phyloP scores from a whole-genome alignment of 2,113 vertebrate species.

The Hippocampus zosterae region DNA sequence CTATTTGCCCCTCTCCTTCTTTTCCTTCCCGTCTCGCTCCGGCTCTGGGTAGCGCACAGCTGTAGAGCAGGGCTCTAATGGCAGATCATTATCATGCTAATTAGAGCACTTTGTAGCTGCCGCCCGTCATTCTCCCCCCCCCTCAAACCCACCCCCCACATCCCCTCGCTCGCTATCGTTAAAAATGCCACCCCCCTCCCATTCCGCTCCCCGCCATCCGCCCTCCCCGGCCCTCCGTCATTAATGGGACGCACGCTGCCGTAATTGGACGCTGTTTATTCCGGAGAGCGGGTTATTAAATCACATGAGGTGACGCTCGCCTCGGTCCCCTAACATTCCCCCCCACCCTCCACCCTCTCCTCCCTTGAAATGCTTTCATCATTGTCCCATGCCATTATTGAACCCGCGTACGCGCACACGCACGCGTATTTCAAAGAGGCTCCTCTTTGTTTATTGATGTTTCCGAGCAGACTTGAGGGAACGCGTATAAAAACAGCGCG shows the following conservation, averaged over 20 bases:
- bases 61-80: slow-evolving; percentile 73
- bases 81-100: slow-evolving; percentile 78
- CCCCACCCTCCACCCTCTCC: slow-evolving; percentile 14
- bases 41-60: slow-evolving; percentile 65
- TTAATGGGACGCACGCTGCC: slow-evolving; percentile 64
- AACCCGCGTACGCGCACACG: slow-evolving; percentile 19
- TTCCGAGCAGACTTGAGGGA: slow-evolving; percentile 19
- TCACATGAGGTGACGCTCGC: slow-evolving; percentile 62
- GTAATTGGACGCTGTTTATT: slow-evolving; percentile 76
- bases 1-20: slow-evolving; percentile 15
- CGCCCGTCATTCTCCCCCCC: slow-evolving; percentile 66
- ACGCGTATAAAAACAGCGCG: slow-evolving; percentile 15
- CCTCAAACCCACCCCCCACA: slow-evolving; percentile 40
- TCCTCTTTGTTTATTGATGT: slow-evolving; percentile 32
- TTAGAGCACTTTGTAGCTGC: slow-evolving; percentile 78
- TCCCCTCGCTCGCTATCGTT: slow-evolving; percentile 52
- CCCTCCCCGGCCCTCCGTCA: slow-evolving; percentile 61
- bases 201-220: slow-evolving; percentile 43
- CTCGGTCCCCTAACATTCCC: slow-evolving; percentile 38
- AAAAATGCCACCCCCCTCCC: slow-evolving; percentile 65
- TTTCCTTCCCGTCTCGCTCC: slow-evolving; percentile 21
- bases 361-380: slow-evolving; percentile 57
- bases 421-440: slow-evolving; percentile 18
- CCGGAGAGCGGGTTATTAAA: slow-evolving; percentile 70
- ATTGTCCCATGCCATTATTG: slow-evolving; percentile 55